A percentile compares a stretch with the other conserved stretches of the same genome.
Conservation (phyloP, 2,888 invertebrate genomes). For the Polia nebulosa region DNA sequence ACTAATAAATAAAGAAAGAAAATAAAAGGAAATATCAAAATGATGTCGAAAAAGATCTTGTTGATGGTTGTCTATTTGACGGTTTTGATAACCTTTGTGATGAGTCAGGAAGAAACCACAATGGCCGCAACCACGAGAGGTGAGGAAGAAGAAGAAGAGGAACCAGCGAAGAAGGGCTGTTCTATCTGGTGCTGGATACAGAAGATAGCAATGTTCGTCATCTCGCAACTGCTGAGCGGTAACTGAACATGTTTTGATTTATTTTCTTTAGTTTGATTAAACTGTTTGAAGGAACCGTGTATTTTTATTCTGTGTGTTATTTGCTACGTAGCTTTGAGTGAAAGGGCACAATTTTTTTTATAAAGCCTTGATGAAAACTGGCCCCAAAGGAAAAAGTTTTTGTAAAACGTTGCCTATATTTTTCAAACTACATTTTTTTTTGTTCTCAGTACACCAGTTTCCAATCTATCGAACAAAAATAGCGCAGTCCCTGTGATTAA, state of each 20-base stretch:
- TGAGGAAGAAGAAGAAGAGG: constrained; percentile 85
- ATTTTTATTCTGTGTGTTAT: constrained; percentile 7
- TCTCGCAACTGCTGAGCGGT: constrained; percentile 87
- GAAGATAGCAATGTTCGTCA: constrained; percentile 88
- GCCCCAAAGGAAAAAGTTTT: background rate
- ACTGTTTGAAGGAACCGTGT: constrained; percentile 20
- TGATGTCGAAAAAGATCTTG: constrained; percentile 68
- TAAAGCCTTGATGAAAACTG: background rate
- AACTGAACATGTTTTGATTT: constrained; percentile 57
- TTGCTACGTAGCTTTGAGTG: background rate
- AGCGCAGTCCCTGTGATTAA: background rate
- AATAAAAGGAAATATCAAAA: constrained; percentile 34
- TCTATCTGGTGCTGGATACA: constrained; percentile 91
- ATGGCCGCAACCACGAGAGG: constrained; percentile 77
- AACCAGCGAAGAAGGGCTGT: constrained; percentile 81
- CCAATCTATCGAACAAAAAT: constrained; percentile 1
- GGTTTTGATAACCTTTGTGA: constrained; percentile 71
- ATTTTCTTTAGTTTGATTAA: too few species aligned
- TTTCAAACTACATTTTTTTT: background rate
- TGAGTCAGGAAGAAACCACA: constrained; percentile 80
- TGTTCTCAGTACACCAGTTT: background rate
- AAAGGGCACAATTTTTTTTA: background rate
- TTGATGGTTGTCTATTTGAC: constrained; percentile 70
- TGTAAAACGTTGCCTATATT: background rate
- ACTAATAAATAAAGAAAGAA: constrained; percentile 15